Evolutionary conservation across 2,113 vertebrate genomes (phyloP).

Genomic region (Callospermophilus lateralis): DNA sequence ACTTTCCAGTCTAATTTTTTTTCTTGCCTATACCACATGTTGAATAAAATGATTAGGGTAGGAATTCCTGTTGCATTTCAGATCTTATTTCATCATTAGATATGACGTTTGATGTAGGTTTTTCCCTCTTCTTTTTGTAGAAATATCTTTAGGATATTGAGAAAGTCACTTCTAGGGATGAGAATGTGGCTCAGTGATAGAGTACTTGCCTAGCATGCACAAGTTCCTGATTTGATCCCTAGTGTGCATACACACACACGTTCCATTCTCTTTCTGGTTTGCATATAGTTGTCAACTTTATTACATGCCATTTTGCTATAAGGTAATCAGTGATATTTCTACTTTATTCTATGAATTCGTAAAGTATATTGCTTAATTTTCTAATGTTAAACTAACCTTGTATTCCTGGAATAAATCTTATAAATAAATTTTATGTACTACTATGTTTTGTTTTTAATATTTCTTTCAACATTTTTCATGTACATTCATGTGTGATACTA

Average conservation of each 20-base stretch:
- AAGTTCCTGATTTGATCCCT: no score
- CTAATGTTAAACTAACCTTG: background rate
- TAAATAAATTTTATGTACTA: background rate
- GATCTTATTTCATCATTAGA: background rate
- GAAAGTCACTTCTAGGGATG: background rate
- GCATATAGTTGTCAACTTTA: background rate
- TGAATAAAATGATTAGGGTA: background rate
- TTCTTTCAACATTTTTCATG: background rate
- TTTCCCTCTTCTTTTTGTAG: background rate
- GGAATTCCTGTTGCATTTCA: background rate
- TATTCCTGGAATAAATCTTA: background rate
- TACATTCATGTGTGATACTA: background rate
- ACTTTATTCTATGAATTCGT: background rate
- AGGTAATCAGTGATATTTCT: background rate
- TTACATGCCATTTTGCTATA: background rate
- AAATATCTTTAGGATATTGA: background rate
- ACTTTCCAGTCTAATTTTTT: background rate
- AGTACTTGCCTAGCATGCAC: no score
- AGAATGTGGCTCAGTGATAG: no score
- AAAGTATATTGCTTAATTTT: background rate
- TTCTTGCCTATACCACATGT: background rate
- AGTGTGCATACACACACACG: no score
- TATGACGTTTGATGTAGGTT: background rate
- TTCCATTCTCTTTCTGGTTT: background rate
- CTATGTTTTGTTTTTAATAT: background rate